phyloP scores from a whole-genome alignment of 2,797 vertebrate species.

The Chelmon rostratus region DNA sequence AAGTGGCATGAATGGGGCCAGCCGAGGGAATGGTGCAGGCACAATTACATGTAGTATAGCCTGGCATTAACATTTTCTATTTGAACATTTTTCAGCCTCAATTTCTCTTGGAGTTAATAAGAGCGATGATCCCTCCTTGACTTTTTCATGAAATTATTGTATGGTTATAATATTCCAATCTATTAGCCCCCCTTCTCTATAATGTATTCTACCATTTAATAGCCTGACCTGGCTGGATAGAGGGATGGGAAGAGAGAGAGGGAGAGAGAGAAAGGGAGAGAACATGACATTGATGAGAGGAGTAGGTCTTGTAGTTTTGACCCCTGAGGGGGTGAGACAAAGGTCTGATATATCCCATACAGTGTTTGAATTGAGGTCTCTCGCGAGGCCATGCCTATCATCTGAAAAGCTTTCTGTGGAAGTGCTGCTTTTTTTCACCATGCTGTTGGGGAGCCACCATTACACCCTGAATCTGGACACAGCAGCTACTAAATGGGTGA shows the following conservation, averaged over 20 bases:
- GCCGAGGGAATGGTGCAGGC: slow-evolving; percentile 91
- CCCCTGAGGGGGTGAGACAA: slow-evolving; percentile 78
- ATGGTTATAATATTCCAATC: slow-evolving; percentile 99
- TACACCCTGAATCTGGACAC: background rate
- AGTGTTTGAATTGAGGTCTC: slow-evolving; percentile 79
- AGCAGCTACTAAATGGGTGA: background rate
- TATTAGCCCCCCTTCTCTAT: slow-evolving; percentile 92
- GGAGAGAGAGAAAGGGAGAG: slow-evolving; percentile 49
- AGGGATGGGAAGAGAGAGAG: slow-evolving; percentile 61
- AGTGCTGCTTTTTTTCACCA: slow-evolving; percentile 28
- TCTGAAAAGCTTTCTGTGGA: slow-evolving; percentile 50
- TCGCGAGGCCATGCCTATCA: slow-evolving; percentile 75
- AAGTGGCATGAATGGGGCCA: slow-evolving; percentile 95
- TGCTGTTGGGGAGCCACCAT: slow-evolving; percentile 6
- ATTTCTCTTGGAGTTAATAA: slow-evolving; percentile 99
- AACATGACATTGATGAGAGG: slow-evolving; percentile 80
- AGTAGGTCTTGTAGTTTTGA: slow-evolving; percentile 82
- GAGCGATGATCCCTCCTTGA: slow-evolving; percentile 98
- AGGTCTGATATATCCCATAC: slow-evolving; percentile 77
- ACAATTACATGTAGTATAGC: slow-evolving; percentile 96
- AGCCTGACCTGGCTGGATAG: slow-evolving; percentile 87
- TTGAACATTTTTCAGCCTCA: slow-evolving; percentile 99
- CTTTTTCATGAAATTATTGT: slow-evolving; percentile 99
- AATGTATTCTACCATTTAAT: slow-evolving; percentile 99
- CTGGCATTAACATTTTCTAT: slow-evolving; percentile 99